Conservation (phyloP, 2,797 vertebrate species). For the Mormyrops boulengeri region DNA sequence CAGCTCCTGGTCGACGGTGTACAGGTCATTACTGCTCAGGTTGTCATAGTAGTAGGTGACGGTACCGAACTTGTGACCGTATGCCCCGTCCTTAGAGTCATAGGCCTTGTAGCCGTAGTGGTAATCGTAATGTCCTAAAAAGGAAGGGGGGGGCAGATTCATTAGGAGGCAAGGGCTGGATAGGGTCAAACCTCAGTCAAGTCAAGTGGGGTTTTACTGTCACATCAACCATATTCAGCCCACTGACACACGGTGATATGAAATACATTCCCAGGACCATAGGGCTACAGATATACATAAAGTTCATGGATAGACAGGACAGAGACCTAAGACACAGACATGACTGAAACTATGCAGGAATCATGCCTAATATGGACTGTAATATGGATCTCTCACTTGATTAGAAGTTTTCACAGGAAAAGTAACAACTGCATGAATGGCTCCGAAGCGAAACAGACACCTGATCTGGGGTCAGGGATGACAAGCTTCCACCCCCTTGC, state of each 20-base stretch:
- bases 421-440: not conserved
- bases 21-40: slow-evolving; percentile 89
- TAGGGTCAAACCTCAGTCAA: too few relatives aligned
- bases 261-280: not conserved
- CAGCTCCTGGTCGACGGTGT: slow-evolving; percentile 84
- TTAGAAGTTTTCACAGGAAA: not conserved
- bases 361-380: not conserved
- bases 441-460: not conserved
- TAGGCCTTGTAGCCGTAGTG: slow-evolving; percentile 86
- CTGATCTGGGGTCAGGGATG: not conserved
- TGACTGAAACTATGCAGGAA: not conserved
- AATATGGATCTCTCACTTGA: not conserved
- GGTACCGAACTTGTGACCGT: slow-evolving; percentile 80
- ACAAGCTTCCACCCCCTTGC: not conserved
- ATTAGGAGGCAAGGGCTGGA: not conserved
- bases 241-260: not conserved
- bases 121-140: slow-evolving; percentile 84
- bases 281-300: not conserved
- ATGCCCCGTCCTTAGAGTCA: slow-evolving; percentile 73
- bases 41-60: slow-evolving; percentile 98
- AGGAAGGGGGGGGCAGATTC: not conserved
- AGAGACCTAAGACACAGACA: not conserved
- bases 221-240: too few relatives aligned
- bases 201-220: not conserved
- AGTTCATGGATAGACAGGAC: not conserved